Conservation (phyloP, 2,888 invertebrate genomes). For the Leucania comma region DNA sequence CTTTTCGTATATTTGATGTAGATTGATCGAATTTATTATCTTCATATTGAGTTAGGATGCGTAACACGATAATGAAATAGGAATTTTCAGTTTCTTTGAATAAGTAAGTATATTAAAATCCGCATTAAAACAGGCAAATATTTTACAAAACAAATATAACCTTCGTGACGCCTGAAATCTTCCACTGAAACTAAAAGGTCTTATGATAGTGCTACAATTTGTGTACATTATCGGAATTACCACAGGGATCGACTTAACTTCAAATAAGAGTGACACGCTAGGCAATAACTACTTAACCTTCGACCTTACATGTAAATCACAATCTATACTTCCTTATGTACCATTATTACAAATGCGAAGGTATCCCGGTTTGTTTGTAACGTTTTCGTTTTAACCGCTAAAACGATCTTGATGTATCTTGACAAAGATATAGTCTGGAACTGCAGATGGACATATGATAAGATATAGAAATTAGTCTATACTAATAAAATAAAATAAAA, state of each 20-base stretch:
- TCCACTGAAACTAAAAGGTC: not conserved
- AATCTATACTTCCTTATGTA: not conserved
- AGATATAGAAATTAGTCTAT: no score
- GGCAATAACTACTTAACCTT: not conserved
- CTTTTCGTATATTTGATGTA: conserved; percentile 9
- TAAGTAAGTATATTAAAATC: not conserved
- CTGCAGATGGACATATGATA: no score
- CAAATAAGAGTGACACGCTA: not conserved
- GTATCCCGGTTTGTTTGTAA: no score
- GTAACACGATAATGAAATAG: not conserved
- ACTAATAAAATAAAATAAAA: no score
- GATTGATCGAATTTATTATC: conserved; percentile 10
- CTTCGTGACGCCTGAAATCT: not conserved
- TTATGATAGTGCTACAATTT: not conserved
- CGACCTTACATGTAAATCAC: not conserved
- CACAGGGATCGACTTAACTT: conserved; percentile 1
- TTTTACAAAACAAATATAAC: not conserved
- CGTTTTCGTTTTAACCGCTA: no score
- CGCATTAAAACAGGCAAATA: not conserved
- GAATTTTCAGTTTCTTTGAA: not conserved
- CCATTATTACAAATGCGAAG: no score
- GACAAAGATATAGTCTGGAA: no score
- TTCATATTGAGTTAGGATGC: not conserved
- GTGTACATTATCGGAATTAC: conserved; percentile 14
- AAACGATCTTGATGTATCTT: no score